Base-by-base conservation (phyloP, 2,797 vertebrate species). In the Corythornis leucogaster region DNA sequence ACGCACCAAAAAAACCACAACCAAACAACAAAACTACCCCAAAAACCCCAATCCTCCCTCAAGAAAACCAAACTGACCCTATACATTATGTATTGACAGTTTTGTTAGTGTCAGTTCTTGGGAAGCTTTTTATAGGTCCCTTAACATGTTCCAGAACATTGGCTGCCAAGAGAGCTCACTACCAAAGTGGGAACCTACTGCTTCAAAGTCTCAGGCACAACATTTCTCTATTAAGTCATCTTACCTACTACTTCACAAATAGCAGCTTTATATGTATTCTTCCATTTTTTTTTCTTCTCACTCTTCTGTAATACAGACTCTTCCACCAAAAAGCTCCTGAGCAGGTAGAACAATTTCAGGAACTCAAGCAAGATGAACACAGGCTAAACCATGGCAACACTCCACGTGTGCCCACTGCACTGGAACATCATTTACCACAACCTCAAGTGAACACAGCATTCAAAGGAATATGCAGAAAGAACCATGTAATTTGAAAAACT, bases 161-260 rank as follows among this genome's bases (percentile, higher is more conserved):
- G 38, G 21, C 42, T 61, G 79, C n/a, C 51, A 57, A 51, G 38
- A 2, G 15, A 80, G 25, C 42, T 53, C 1, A 2, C 20, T 43
- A 22, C 18, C 30, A 46, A 28, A 8, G 10, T 12, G 13, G 0
- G 15, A 76, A 15, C 16, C 28, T 28, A 2, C 31, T 3, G 5
- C 19, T 5, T 19, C 30, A 25, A 28, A 59, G 35, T 62, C 40
- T 38, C 15, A 42, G 28, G 15, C 70, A 57, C 9, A 0, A 21
- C 9, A 11, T 9, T 63, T 19, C 71, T 53, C 71, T 11, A 2
- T 13, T 0, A 1, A 9, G 8, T 6, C 20, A 55, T 3, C 1
- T 1, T 6, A 50, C 11, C 24, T 54, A 3, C 33, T 57, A 12
- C 43, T 50, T 10, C 9, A 79, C 5, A 79, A 82, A 40, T 6